phyloP scores from a whole-genome alignment of 2,888 invertebrate genomes.

The Erebia ligea region DNA sequence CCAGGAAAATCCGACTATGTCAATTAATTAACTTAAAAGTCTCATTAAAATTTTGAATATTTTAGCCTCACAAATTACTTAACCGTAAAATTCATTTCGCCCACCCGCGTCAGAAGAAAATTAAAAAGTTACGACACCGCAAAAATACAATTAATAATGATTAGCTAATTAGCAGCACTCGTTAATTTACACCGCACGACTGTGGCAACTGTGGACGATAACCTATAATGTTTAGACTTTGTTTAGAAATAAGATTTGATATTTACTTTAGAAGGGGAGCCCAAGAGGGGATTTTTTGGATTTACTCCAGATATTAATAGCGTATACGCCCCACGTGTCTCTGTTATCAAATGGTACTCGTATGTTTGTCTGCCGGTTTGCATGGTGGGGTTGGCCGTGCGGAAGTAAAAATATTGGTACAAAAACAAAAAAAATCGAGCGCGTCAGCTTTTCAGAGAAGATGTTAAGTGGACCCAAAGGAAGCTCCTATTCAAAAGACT shows the following conservation, averaged over 20 bases:
- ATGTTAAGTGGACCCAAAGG: too few species aligned
- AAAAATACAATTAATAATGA: slow-evolving; percentile 16
- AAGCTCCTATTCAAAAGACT: too few species aligned
- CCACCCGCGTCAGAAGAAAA: slow-evolving; percentile 8
- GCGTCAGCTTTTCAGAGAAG: too few species aligned
- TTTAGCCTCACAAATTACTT: slow-evolving; percentile 6
- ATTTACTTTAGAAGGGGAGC: too few species aligned
- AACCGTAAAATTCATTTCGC: slow-evolving; percentile 10
- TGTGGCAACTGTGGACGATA: not conserved
- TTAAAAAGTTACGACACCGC: slow-evolving; percentile 6
- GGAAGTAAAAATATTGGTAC: too few species aligned
- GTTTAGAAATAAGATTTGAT: not conserved
- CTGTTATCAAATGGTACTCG: too few species aligned
- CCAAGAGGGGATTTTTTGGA: too few species aligned
- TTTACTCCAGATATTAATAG: too few species aligned
- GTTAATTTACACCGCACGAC: not conserved
- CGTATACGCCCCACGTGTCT: too few species aligned
- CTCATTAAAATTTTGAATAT: slow-evolving; percentile 14
- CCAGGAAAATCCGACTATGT: not conserved
- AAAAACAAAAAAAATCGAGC: too few species aligned
- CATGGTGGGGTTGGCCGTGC: too few species aligned
- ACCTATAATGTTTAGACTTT: not conserved
- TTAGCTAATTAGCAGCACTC: slow-evolving; percentile 11
- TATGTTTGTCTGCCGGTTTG: too few species aligned
- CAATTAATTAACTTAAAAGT: slow-evolving; percentile 7